Base-by-base conservation (phyloP, 2,888 invertebrate genomes). In the Tridacna gigas region DNA sequence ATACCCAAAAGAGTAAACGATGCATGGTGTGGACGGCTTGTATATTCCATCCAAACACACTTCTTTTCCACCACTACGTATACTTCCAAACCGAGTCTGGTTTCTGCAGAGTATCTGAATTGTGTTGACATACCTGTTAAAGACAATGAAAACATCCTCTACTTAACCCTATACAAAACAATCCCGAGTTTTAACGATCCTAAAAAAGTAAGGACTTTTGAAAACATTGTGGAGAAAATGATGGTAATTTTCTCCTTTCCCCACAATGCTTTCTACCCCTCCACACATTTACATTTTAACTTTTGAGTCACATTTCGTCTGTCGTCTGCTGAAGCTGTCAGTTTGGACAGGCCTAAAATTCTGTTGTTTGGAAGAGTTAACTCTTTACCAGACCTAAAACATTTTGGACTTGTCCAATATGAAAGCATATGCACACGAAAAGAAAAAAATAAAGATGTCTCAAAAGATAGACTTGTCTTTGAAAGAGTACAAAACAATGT, bases 1-100 rank as follows among this genome's bases (percentile, higher is more conserved):
- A 20, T 47, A 74, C 74, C 60, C 74, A 28, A 74, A 74, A n/a
- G 60, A 61, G 20, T 74, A 61, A 3, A 74, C 74, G 4, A 37
- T 74, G 25, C 74, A 60, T 11, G 61, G 61, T 28, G n/a, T 13
- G 5, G 28, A 28, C 0, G 61, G 61, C 28, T 60, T 56, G 60
- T 20, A 74, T 26, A 0, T 47, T 20, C 15, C 37, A 12, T 74
- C 61, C 2, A 73, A 15, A 25, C 73, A 73, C 2, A 73, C 51
- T 25, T 73, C 73, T 25, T 73, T 73, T 25, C 73, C 73, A 22
- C 73, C 73, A 25, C 51, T 51, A 26, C 25, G 15, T 5, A 73
- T 51, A 2, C 37, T 3, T 12, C 73, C 73, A 51, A 73, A 26
- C 25, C 73, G 12, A 5, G 51, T 25, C 25, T 48, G 73, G 26